Evolutionary conservation across 1,140 invertebrate genomes (phyloP).

Genomic region (Antheraea pernyi): DNA sequence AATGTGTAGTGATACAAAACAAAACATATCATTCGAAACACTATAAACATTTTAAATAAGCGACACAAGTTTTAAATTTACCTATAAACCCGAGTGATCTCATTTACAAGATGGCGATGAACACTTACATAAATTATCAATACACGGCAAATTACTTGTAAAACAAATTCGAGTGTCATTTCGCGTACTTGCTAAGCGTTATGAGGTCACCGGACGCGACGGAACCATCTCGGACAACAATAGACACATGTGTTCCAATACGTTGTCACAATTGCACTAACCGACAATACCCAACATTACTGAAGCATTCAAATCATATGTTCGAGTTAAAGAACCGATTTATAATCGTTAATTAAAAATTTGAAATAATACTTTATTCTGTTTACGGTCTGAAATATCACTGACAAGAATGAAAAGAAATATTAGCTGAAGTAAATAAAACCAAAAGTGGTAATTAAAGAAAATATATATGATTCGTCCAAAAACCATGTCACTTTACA

Average conservation of each 20-base stretch:
- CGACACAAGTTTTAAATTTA: conserved; percentile 3
- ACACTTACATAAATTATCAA: conserved; percentile 43
- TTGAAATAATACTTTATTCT: background rate
- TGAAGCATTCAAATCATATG: no score
- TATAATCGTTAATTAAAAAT: background rate
- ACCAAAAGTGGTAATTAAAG: no score
- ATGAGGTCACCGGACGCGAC: conserved; percentile 19
- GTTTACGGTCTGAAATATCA: no score
- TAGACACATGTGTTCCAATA: conserved; percentile 35
- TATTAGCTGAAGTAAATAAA: no score
- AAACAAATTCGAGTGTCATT: background rate
- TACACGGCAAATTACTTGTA: conserved; percentile 19
- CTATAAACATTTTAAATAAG: background rate
- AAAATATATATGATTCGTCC: background rate
- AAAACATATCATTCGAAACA: no score
- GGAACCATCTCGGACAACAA: conserved; percentile 24
- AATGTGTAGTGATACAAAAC: no score
- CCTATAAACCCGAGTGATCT: background rate
- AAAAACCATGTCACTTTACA: no score
- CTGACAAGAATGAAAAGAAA: no score
- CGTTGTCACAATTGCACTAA: conserved; percentile 30
- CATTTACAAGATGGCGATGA: background rate
- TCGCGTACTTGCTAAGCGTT: background rate
- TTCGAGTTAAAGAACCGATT: background rate
- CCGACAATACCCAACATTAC: background rate